phyloP scores from a whole-genome alignment of 2,797 vertebrate genomes.

The Bufotes viridis region DNA sequence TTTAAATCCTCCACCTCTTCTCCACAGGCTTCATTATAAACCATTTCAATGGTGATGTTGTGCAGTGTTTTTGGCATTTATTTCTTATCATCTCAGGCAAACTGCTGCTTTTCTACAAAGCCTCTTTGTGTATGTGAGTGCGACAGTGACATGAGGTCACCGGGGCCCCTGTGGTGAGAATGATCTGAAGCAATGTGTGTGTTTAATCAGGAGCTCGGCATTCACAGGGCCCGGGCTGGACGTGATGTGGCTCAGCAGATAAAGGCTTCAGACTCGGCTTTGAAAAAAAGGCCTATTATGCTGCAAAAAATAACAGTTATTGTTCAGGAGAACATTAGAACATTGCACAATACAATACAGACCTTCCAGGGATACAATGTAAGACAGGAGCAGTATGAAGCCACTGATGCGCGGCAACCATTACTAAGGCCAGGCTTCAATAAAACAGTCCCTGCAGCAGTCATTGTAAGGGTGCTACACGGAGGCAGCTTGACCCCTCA shows the following conservation, averaged over 20 bases:
- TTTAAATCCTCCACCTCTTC: background rate
- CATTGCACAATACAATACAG: background rate
- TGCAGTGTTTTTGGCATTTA: background rate
- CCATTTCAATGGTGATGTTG: background rate
- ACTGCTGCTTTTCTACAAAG: conserved; percentile 10
- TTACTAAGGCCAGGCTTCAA: background rate
- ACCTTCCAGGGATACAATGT: background rate
- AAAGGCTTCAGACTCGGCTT: conserved; percentile 6
- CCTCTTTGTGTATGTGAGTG: background rate
- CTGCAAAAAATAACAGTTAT: background rate
- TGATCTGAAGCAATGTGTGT: background rate
- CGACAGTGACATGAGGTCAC: conserved; percentile 5
- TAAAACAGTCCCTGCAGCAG: background rate
- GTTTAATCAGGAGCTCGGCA: conserved; percentile 20
- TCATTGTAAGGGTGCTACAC: background rate
- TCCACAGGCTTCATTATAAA: conserved; percentile 8
- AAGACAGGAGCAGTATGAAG: background rate
- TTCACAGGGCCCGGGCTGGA: background rate
- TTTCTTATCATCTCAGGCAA: conserved; percentile 11
- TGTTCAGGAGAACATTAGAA: conserved; percentile 18
- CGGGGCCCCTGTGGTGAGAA: background rate
- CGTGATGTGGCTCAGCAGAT: conserved; percentile 11
- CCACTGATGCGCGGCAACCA: background rate
- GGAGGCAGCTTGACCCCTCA: background rate
- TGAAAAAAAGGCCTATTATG: conserved; percentile 25